Conservation (phyloP, 2,797 vertebrate species). For the Sebastes baramenuke region DNA sequence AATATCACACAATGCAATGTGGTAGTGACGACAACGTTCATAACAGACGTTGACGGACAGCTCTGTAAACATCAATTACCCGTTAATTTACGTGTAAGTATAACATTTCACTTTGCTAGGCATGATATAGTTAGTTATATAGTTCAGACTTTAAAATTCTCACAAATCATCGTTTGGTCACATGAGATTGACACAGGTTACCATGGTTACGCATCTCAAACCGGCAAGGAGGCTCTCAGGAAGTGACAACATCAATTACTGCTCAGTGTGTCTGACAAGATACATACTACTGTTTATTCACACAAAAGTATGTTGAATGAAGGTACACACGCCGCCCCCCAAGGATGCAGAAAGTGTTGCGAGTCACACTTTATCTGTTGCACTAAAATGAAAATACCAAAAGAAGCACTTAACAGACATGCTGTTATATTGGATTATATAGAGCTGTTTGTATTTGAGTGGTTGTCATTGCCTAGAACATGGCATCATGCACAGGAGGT, state of each 20-base stretch:
- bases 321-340: no score
- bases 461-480: conserved; percentile 19
- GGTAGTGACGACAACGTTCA: no score
- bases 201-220: neutral
- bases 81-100: no score
- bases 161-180: no score
- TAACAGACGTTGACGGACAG: no score
- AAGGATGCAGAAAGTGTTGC: neutral
- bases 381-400: neutral
- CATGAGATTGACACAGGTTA: neutral
- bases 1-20: neutral
- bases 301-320: no score
- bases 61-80: no score
- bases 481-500: conserved; percentile 33
- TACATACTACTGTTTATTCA: neutral
- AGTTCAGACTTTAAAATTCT: no score
- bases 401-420: conserved; percentile 10
- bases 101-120: no score
- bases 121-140: no score
- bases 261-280: neutral
- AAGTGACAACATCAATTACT: neutral
- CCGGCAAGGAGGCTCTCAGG: neutral
- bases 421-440: conserved; percentile 26
- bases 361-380: neutral
- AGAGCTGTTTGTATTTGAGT: conserved; percentile 49